These are phyloP conservation scores for Malurus splendens DNA, from an alignment of 2,797 vertebrate genomes.

Conservation along the genomic window DNA sequence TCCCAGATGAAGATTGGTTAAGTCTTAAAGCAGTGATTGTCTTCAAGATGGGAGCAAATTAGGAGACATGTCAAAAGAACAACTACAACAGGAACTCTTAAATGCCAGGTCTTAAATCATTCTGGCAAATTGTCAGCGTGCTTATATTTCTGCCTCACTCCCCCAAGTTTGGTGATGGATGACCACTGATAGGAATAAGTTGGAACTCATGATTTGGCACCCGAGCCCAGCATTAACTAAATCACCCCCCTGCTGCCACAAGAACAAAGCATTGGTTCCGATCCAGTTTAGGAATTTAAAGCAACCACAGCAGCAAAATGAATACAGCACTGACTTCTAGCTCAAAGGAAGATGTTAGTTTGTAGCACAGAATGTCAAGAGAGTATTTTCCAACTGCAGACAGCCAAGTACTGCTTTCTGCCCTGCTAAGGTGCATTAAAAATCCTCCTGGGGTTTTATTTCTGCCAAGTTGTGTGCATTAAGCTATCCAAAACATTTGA, in stretches of 20 bases:
- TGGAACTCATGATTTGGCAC: constrained; percentile 42
- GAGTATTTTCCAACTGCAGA: background rate
- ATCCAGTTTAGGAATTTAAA: constrained; percentile 6
- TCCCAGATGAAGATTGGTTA: constrained; percentile 12
- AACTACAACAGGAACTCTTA: constrained; percentile 54
- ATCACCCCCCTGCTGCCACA: background rate
- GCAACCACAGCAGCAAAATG: constrained; percentile 11
- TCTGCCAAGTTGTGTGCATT: background rate
- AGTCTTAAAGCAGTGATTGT: constrained; percentile 6
- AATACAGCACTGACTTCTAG: background rate
- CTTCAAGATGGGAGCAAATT: constrained; percentile 45
- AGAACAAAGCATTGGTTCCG: constrained; percentile 11
- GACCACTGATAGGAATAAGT: constrained; percentile 32
- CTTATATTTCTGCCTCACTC: constrained; percentile 50
- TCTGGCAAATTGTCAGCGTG: constrained; percentile 47
- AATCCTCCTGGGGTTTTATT: background rate
- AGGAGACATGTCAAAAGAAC: constrained; percentile 50
- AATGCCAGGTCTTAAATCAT: constrained; percentile 65
- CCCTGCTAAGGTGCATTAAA: background rate
- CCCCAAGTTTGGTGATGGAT: constrained; percentile 54
- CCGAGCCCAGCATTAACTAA: constrained; percentile 11
- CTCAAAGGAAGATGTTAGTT: background rate
- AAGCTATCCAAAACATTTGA: background rate
- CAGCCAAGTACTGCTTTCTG: background rate
- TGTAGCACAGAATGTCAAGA: background rate